A percentile compares a stretch with the other conserved stretches of the same genome.
Conservation (phyloP, 2,797 vertebrate species). For the Gallinago solitaria region DNA sequence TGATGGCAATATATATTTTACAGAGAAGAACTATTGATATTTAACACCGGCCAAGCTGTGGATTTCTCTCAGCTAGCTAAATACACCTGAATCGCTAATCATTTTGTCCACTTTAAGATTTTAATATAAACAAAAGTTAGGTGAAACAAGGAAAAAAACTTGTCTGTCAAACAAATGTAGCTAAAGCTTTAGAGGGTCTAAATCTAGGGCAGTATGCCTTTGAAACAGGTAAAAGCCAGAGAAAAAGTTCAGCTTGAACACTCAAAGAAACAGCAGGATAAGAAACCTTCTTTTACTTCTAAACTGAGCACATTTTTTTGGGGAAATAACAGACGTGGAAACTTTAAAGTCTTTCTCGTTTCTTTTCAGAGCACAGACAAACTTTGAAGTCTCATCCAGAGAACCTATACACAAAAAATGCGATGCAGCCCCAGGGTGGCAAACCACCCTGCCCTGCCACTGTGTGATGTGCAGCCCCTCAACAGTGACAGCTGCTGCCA, state of each 20-base stretch:
- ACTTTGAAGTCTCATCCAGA: constrained; percentile 16
- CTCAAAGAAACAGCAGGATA: constrained; percentile 24
- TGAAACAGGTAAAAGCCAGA: not conserved
- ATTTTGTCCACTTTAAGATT: not conserved
- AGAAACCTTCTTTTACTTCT: constrained; percentile 16
- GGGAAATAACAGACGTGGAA: not conserved
- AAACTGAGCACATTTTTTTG: not conserved
- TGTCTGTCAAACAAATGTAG: not conserved
- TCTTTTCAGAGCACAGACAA: not conserved
- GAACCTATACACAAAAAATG: not conserved
- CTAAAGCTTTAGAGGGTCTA: not conserved
- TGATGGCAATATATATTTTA: not conserved
- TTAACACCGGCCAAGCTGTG: not conserved
- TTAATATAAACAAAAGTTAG: not conserved
- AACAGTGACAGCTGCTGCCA: not conserved
- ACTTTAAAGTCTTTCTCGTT: not conserved
- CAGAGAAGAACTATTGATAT: not conserved
- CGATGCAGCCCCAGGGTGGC: not conserved
- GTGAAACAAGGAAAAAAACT: not conserved
- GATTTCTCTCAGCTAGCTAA: not conserved
- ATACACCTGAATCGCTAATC: not conserved
- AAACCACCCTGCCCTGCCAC: not conserved
- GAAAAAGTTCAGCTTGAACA: not conserved
- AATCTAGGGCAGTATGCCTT: constrained; percentile 14
- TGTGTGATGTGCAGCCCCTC: not conserved